Percentiles rank a stretch among this genome's conserved stretches.
These are phyloP conservation scores for Drosophila teissieri DNA, from an alignment of 1,140 invertebrate genomes.

Conservation along the genomic window DNA sequence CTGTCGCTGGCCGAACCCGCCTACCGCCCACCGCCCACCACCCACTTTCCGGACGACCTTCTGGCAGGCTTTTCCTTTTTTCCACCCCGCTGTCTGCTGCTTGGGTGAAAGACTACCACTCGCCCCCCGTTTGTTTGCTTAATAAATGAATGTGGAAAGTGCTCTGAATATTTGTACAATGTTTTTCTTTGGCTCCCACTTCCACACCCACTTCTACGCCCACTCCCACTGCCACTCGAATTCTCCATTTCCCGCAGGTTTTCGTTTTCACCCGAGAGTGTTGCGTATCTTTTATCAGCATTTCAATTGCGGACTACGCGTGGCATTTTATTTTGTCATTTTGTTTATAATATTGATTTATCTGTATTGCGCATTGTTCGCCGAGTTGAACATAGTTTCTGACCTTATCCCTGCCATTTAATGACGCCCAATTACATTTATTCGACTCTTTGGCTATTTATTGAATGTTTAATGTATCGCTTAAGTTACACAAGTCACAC, in stretches of 20 bases:
- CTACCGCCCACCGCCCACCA: background rate
- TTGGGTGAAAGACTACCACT: too few relatives aligned
- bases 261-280: background rate
- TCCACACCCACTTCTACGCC: too few relatives aligned
- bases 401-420: constrained; percentile 33
- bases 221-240: background rate
- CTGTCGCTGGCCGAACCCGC: constrained; percentile 16
- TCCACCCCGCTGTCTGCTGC: too few relatives aligned
- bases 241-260: background rate
- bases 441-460: constrained; percentile 2
- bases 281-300: constrained; percentile 32
- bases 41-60: background rate
- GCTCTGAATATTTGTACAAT: constrained; percentile 72
- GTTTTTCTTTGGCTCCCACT: constrained; percentile 22
- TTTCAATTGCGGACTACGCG: constrained; percentile 31
- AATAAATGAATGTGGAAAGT: constrained; percentile 70
- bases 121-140: constrained; percentile 55
- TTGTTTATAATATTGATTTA: constrained; percentile 71
- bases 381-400: constrained; percentile 62
- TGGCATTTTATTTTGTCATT: constrained; percentile 51
- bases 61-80: too few relatives aligned
- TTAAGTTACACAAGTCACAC: too few relatives aligned
- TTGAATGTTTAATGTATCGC: too few relatives aligned
- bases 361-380: constrained; percentile 52
- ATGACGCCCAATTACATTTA: background rate